These are phyloP conservation scores for Glyptemys insculpta DNA, from an alignment of 2,797 vertebrate genomes.

Conservation along the genomic window DNA sequence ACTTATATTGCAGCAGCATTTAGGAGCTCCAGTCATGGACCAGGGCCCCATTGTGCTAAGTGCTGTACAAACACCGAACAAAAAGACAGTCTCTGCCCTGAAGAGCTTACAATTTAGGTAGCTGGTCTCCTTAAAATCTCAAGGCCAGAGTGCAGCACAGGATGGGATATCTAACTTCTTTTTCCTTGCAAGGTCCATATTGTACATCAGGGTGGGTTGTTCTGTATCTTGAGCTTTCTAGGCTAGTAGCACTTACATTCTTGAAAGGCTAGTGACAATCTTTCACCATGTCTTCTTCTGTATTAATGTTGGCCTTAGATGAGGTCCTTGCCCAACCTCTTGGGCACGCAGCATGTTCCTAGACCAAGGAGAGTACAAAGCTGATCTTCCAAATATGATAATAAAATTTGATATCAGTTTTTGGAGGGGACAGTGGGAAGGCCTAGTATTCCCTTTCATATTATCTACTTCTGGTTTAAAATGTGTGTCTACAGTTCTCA, in stretches of 20 bases:
- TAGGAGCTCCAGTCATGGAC: background rate
- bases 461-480: background rate
- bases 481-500: background rate
- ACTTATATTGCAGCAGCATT: background rate
- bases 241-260: background rate
- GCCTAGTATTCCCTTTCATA: background rate
- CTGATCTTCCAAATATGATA: background rate
- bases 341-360: background rate
- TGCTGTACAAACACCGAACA: background rate
- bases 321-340: background rate
- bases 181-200: background rate
- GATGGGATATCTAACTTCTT: background rate
- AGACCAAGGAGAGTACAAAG: background rate
- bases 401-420: background rate
- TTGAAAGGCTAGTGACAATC: background rate
- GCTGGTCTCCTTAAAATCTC: background rate
- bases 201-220: fast-evolving
- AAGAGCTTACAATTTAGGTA: fast-evolving
- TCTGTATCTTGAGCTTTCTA: background rate
- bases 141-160: fast-evolving
- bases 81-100: background rate
- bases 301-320: fast-evolving
- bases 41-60: background rate
- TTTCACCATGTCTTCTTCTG: background rate
- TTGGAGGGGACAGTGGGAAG: background rate